Percentiles rank a stretch among this genome's conserved stretches.
Conservation (phyloP, 2,888 invertebrate species). For the Lithophane semibrunnea region DNA sequence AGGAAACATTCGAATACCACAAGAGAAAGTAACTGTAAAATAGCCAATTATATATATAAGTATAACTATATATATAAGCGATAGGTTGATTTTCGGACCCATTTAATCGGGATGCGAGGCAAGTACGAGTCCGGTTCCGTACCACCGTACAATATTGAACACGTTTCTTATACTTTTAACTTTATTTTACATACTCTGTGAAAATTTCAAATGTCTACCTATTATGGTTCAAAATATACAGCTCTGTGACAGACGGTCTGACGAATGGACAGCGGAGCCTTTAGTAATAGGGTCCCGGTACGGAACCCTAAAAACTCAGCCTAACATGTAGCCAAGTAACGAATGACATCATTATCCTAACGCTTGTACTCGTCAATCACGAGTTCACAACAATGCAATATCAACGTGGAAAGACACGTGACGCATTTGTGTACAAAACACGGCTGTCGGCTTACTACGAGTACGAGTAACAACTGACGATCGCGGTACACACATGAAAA, state of each 20-base stretch:
- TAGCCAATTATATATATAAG: background rate
- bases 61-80: too few relatives aligned
- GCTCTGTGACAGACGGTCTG: too few relatives aligned
- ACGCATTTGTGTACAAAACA: conserved; percentile 50
- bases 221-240: background rate
- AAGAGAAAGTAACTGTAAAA: conserved; percentile 11
- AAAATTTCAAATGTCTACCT: background rate
- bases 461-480: conserved; percentile 16
- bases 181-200: background rate
- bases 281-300: too few relatives aligned
- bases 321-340: conserved; percentile 5
- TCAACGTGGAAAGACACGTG: conserved; percentile 54
- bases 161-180: background rate
- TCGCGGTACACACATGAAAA: conserved; percentile 26
- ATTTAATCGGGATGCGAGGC: background rate
- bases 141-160: background rate
- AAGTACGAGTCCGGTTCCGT: background rate
- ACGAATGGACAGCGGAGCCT: too few relatives aligned
- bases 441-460: conserved; percentile 39
- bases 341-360: conserved; percentile 30
- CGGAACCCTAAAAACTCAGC: background rate
- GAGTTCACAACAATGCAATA: conserved; percentile 42
- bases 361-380: conserved; percentile 41
- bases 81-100: background rate
- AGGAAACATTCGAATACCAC: background rate